Percentiles rank a stretch among this genome's conserved stretches.
Evolutionary conservation across 2,888 invertebrate genomes (phyloP).

Genomic region (Heteromyza rotundicornis): DNA sequence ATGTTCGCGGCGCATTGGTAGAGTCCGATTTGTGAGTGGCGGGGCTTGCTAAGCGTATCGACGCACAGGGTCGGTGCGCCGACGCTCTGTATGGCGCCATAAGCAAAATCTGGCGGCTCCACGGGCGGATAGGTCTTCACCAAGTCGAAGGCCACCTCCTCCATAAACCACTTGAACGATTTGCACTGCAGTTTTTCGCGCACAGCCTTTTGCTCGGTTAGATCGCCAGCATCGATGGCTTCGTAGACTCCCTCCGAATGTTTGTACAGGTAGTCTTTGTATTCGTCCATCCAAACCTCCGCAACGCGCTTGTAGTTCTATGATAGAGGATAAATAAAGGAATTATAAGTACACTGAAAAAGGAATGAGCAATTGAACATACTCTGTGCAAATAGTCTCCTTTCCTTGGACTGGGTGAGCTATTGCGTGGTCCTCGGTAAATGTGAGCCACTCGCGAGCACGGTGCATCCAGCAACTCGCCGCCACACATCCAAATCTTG

Average conservation of each 20-base stretch:
- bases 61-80: conserved; percentile 72
- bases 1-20: conserved; percentile 53
- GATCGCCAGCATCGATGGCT: conserved; percentile 79
- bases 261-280: conserved; percentile 84
- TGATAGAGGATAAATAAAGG: not conserved
- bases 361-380: no score
- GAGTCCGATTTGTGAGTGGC: conserved; percentile 56
- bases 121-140: conserved; percentile 86
- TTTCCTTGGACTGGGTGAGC: conserved; percentile 89
- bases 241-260: conserved; percentile 78
- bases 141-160: conserved; percentile 90
- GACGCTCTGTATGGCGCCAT: conserved; percentile 76
- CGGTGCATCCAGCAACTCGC: conserved; percentile 89
- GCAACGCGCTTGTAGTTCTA: conserved; percentile 93
- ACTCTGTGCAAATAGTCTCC: conserved; percentile 80
- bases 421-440: conserved; percentile 76
- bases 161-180: conserved; percentile 95
- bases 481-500: conserved; percentile 98
- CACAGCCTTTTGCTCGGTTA: conserved; percentile 78
- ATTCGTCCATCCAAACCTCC: conserved; percentile 99
- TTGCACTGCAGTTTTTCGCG: conserved; percentile 82
- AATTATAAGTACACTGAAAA: no score
- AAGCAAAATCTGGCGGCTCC: conserved; percentile 83
- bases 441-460: conserved; percentile 93
- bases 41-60: conserved; percentile 69